Base-by-base conservation (phyloP, 2,113 vertebrate species). In the Mastomys coucha region DNA sequence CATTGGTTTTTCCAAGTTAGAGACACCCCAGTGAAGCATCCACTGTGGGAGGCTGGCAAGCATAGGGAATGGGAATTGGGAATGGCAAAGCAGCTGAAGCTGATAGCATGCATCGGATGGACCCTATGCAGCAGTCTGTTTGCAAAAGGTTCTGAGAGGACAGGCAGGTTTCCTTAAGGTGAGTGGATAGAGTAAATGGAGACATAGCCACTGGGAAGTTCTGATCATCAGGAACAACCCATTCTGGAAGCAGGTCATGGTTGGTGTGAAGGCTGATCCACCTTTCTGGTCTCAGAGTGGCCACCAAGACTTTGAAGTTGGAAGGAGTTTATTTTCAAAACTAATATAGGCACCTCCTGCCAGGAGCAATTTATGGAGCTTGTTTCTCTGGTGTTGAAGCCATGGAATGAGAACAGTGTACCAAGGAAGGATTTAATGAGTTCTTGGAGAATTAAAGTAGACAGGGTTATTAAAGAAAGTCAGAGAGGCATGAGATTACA, bases 281-380 rank as follows among this genome's bases (percentile, higher is more conserved):
- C 78, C 78, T 86, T 49, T 42, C 36, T 45, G 51, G 19, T 95
- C 33, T 96, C 51, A 24, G 17, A 91, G 53, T 67, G 63, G 49
- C n/a, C 53, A 67, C 58, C 39, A 28, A n/a, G 5, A 42, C 77
- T 82, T 73, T 93, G 75, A 95, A 72, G 89, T 56, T 80, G 45
- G 69, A 91, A 94, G 92, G 77, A 89, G 65, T 87, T 95, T 92
- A 88, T 92, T 96, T 53, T 88, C 42, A 73, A 89, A 73, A 76
- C 88, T 45, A 81, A 53, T 22, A 16, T 65, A 95, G 93, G 39
- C 70, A 88, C 80, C 63, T 91, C 88, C 56, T 89, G 53, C 81
- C 39, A 72, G 65, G 85, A 91, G 36, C n/a, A 90, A 70, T 96
- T 95, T 93, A 36, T 92, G 70, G 58, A 72, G 45, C 5, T 82